phyloP scores from a whole-genome alignment of 2,113 vertebrate genomes.

The Ophthalmotilapia sp. region DNA sequence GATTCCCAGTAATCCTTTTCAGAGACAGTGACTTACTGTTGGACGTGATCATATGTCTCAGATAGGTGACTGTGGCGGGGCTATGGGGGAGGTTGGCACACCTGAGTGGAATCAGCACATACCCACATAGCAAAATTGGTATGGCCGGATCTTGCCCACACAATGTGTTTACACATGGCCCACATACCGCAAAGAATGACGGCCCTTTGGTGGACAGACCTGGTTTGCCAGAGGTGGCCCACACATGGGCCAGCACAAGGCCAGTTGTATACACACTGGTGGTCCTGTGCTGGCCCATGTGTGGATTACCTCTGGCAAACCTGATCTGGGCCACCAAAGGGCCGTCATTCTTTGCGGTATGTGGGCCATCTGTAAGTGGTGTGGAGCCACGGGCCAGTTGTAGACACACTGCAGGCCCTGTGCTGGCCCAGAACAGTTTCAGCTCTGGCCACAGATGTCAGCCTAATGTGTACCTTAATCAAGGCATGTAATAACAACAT shows the following conservation, averaged over 20 bases:
- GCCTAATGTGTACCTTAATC: too few relatives aligned
- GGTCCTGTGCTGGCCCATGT: background rate
- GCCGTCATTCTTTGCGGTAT: background rate
- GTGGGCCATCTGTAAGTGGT: background rate
- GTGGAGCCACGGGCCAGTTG: background rate
- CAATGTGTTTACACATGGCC: background rate
- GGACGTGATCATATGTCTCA: background rate
- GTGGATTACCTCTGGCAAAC: background rate
- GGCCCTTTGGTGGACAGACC: background rate
- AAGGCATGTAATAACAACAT: too few relatives aligned
- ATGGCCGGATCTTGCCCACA: background rate
- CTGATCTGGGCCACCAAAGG: background rate
- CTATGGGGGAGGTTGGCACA: background rate
- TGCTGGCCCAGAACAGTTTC: background rate
- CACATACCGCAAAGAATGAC: background rate
- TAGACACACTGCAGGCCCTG: fast-evolving
- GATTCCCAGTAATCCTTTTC: background rate
- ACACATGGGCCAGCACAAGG: background rate
- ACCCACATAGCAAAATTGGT: background rate
- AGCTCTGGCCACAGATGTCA: background rate
- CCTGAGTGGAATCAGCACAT: background rate
- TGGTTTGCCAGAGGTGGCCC: background rate
- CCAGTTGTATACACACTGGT: background rate
- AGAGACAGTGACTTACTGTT: background rate
- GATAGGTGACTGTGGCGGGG: background rate